Percentiles rank a stretch among this genome's conserved stretches.
These are phyloP conservation scores for Vidua macroura DNA, from an alignment of 2,113 vertebrate species.

Conservation along the genomic window DNA sequence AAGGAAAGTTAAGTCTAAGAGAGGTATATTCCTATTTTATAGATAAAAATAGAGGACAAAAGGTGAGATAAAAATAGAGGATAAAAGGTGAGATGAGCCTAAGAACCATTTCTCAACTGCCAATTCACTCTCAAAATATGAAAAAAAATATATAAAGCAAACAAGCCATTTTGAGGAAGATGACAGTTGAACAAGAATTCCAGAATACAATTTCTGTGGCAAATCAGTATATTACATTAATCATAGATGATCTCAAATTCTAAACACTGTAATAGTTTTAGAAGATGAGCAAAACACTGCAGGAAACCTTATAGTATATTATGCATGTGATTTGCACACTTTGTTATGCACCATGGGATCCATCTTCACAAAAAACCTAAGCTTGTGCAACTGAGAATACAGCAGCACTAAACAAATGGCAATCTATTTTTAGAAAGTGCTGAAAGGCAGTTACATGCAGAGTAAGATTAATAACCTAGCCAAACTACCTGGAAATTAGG, in stretches of 20 bases:
- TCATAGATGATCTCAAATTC: background rate
- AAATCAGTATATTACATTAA: background rate
- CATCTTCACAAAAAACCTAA: background rate
- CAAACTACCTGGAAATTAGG: conserved; percentile 15
- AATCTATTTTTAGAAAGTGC: background rate
- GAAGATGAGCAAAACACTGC: background rate
- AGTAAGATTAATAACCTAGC: background rate
- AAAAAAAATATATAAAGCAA: background rate
- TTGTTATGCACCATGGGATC: background rate
- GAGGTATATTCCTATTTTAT: background rate
- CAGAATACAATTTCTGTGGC: background rate
- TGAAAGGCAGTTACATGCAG: background rate
- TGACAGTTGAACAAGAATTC: background rate
- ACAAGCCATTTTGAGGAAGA: background rate
- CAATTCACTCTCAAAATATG: background rate
- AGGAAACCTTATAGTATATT: background rate
- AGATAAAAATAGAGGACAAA: background rate
- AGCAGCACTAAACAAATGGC: conserved; percentile 4
- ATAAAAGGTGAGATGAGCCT: background rate
- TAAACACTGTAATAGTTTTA: background rate
- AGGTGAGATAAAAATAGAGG: background rate
- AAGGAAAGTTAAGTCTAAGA: background rate
- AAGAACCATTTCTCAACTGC: background rate
- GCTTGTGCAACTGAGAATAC: background rate
- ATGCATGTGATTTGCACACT: background rate